Evolutionary conservation across 2,888 invertebrate species (phyloP), one percentile per base, ranked within the genome.

Genomic region (Pseudococcus jackbeardsleyi): DNA sequence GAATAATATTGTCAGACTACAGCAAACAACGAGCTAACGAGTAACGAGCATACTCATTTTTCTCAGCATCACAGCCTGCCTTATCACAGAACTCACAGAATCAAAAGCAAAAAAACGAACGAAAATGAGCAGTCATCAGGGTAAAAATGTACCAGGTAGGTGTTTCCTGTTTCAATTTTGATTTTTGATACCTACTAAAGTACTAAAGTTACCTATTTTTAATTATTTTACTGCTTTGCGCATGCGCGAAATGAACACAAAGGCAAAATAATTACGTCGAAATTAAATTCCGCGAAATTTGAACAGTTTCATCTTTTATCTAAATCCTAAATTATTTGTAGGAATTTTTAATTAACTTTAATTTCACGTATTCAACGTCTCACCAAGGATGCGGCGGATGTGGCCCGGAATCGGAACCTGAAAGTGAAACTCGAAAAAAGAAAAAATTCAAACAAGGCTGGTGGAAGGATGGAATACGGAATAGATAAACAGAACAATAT

Each of bases 51-150:
- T 22, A 3, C 64, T 19, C 59, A 59, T 22, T 64, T n/a, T 64
- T 64, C n/a, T 59, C 64, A 64, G 64, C 64, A 64, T 22, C 64
- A 33, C 64, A n/a, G n/a, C n/a, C n/a, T n/a, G n/a, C n/a, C n/a
- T n/a, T n/a, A n/a, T n/a, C n/a, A 11, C 64, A 64, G 59, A n/a
- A 59, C 3, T 59, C 6, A 59, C 3, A 59, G 5, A n/a, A 59
- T 0, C n/a, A 59, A 59, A 59, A 64, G 64, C 8, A 22, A 9
- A 19, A 64, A 64, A 64, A 19, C 7, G 15, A 42, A 19, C 22
- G 22, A 64, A 64, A 64, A 64, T 1, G 64, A 22, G 64, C 11
- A 22, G 22, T 22, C 9, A 22, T n/a, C 54, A 22, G 0, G 11
- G 64, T 22, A 64, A 64, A 64, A 22, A 9, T 64, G 4, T 22